Conservation (phyloP, 2,113 vertebrate genomes). For the Leptodactylus fuscus region DNA sequence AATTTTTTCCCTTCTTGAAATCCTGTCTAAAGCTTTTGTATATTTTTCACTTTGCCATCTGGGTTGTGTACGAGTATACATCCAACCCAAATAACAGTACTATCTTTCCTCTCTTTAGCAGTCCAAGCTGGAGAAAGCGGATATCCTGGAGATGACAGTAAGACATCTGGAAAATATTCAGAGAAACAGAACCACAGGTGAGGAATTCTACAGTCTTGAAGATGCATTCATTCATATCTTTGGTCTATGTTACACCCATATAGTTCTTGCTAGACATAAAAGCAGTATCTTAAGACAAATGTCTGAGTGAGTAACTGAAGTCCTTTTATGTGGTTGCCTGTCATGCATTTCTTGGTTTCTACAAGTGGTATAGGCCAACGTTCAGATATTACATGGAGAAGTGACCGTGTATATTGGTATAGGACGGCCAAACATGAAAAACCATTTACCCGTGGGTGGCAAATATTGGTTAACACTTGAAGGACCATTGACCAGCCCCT, state of each 20-base stretch:
- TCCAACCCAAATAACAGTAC: not conserved
- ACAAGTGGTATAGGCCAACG: not conserved
- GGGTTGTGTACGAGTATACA: not conserved
- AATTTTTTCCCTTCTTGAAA: too few relatives aligned
- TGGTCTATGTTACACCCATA: not conserved
- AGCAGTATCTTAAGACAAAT: not conserved
- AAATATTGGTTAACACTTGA: too few relatives aligned
- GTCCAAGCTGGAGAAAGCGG: constrained; percentile 90
- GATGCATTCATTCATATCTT: not conserved
- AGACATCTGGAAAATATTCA: constrained; percentile 91
- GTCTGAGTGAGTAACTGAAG: not conserved
- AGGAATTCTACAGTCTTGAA: constrained; percentile 61
- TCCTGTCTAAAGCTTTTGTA: too few relatives aligned
- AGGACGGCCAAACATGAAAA: not conserved
- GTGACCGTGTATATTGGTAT: too few relatives aligned
- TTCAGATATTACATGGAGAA: not conserved
- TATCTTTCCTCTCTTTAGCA: constrained; percentile 73
- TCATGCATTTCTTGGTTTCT: too few relatives aligned
- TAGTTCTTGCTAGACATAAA: not conserved
- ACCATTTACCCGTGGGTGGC: not conserved
- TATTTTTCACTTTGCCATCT: not conserved
- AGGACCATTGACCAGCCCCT: not conserved
- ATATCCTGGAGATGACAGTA: constrained; percentile 92
- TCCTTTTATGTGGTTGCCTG: not conserved
- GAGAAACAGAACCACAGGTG: constrained; percentile 78